Percentiles rank a stretch among this genome's conserved stretches.
Conservation (phyloP, 2,888 invertebrate species). For the Cataglyphis rosenhaueri region DNA sequence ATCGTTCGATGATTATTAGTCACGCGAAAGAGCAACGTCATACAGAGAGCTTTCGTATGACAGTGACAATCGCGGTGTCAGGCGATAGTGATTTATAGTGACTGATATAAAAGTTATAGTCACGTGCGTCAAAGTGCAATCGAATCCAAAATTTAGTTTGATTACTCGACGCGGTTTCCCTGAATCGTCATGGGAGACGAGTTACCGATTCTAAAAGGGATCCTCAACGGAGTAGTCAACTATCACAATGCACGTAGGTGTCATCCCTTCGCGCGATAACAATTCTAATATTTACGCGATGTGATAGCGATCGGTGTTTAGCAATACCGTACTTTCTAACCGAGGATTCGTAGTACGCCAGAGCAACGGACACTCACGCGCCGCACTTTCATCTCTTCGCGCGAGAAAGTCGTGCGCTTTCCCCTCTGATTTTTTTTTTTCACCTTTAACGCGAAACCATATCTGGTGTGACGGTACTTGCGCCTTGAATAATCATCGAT, state of each 20-base stretch:
- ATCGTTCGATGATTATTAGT: constrained; percentile 10
- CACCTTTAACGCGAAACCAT: constrained; percentile 39
- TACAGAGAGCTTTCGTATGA: background rate
- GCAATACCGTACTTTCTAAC: constrained; percentile 72
- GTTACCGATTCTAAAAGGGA: constrained; percentile 95
- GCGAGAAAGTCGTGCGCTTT: constrained; percentile 80
- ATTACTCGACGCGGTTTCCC: constrained; percentile 45
- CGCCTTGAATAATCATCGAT: constrained; percentile 4
- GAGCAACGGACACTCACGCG: constrained; percentile 52
- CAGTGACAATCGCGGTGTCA: constrained; percentile 38
- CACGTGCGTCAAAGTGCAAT: constrained; percentile 56
- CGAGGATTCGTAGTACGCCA: constrained; percentile 66
- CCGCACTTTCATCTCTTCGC: constrained; percentile 73
- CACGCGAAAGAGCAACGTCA: background rate
- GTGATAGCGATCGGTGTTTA: constrained; percentile 6
- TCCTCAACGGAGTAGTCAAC: constrained; percentile 95
- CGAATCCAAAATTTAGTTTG: constrained; percentile 24
- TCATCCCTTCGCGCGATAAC: constrained; percentile 66
- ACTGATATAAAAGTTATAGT: constrained; percentile 50
- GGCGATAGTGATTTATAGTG: constrained; percentile 3
- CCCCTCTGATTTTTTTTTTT: constrained; percentile 72
- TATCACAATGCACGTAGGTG: constrained; percentile 98
- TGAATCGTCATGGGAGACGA: constrained; percentile 92
- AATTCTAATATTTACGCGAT: background rate
- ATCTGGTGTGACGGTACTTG: constrained; percentile 53